Evolutionary conservation across 2,113 vertebrate species (phyloP).

Genomic region (Lutjanus erythropterus): DNA sequence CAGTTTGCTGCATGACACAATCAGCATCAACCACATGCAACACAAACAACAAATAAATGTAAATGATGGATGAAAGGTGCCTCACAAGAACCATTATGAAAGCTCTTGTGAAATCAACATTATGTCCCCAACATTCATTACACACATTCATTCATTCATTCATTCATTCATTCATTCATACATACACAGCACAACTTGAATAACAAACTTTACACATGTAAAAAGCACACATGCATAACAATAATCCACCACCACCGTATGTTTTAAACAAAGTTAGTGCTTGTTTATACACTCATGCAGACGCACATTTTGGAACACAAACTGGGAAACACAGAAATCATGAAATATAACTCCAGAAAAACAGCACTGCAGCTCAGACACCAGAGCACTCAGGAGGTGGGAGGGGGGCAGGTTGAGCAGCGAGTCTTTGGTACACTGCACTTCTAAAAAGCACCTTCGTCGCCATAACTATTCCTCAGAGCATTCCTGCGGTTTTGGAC

Average conservation of each 20-base stretch:
- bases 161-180: constrained; percentile 7
- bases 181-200: constrained; percentile 20
- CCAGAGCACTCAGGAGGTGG: constrained; percentile 46
- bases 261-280: constrained; percentile 58
- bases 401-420: constrained; percentile 14
- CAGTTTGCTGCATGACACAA: constrained; percentile 33
- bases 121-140: constrained; percentile 53
- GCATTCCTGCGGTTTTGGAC: background rate
- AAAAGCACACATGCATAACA: constrained; percentile 75
- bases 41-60: constrained; percentile 42
- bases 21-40: constrained; percentile 63
- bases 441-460: constrained; percentile 28
- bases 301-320: constrained; percentile 61
- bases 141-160: constrained; percentile 35
- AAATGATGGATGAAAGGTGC: constrained; percentile 21
- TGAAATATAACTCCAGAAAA: constrained; percentile 80
- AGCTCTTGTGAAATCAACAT: constrained; percentile 70
- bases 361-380: constrained; percentile 83
- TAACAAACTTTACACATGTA: constrained; percentile 42
- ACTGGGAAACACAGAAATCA: constrained; percentile 69
- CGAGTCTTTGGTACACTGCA: constrained; percentile 25
- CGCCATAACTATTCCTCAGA: background rate
- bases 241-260: constrained; percentile 26
- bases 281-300: constrained; percentile 71
- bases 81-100: constrained; percentile 50